Conservation (phyloP, 2,797 vertebrate genomes). For the Percopsis omiscomaycus region DNA sequence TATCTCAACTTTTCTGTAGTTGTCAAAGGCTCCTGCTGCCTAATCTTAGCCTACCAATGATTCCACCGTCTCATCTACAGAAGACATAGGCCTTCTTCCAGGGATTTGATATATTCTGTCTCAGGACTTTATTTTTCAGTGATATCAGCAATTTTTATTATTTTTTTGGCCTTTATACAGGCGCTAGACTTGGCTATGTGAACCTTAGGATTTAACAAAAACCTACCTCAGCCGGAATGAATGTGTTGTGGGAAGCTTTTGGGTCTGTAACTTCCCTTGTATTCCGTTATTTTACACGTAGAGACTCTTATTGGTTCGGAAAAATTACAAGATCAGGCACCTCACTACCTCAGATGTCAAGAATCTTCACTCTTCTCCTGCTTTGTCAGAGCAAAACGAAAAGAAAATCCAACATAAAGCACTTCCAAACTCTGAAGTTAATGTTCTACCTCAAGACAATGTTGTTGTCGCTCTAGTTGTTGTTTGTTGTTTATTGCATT, state of each 20-base stretch:
- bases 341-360: constrained; percentile 83
- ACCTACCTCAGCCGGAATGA: constrained; percentile 99
- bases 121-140: constrained; percentile 88
- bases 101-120: constrained; percentile 81
- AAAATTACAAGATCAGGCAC: constrained; percentile 72
- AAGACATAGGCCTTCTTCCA: constrained; percentile 77
- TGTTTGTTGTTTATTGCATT: constrained; percentile 74
- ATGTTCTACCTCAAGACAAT: constrained; percentile 94
- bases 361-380: constrained; percentile 67
- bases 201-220: constrained; percentile 81
- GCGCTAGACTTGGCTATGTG: constrained; percentile 66
- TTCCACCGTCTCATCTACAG: constrained; percentile 67
- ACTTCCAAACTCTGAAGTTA: constrained; percentile 95
- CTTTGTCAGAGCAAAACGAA: constrained; percentile 62
- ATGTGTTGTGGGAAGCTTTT: constrained; percentile 88
- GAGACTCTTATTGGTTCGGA: constrained; percentile 80
- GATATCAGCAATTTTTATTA: constrained; percentile 64
- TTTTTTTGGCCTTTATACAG: constrained; percentile 70
- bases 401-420: constrained; percentile 82
- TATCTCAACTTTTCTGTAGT: constrained; percentile 65
- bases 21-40: constrained; percentile 74
- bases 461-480: constrained; percentile 66
- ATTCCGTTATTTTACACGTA: constrained; percentile 75
- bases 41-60: constrained; percentile 73
- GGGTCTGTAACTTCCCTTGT: constrained; percentile 79